phyloP scores from a whole-genome alignment of 2,113 vertebrate genomes.

The Corythaeola cristata region DNA sequence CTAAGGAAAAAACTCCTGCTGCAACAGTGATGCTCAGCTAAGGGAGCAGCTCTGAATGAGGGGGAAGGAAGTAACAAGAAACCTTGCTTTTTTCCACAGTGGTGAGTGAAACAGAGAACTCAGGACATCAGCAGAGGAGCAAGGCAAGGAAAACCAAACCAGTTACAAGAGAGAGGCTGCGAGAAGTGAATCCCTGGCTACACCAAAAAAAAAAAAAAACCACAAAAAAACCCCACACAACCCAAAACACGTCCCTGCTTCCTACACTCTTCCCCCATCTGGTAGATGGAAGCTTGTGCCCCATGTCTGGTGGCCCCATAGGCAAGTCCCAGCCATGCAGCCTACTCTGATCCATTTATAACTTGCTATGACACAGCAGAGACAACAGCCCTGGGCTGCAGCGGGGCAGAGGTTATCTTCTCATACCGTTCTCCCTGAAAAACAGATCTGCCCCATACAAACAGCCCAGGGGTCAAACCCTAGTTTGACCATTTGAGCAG shows the following conservation, averaged over 20 bases:
- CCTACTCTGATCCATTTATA: background rate
- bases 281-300: background rate
- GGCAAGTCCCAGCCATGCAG: background rate
- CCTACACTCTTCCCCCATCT: background rate
- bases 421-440: background rate
- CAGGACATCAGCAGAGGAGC: background rate
- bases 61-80: background rate
- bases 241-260: background rate
- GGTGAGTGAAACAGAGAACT: background rate
- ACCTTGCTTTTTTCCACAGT: background rate
- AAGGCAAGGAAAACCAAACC: background rate
- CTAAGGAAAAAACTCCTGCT: background rate
- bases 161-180: background rate
- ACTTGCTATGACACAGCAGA: background rate
- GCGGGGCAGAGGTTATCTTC: background rate
- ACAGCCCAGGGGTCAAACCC: background rate
- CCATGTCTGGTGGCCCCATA: background rate
- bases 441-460: background rate
- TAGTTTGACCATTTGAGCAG: background rate
- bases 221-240: background rate
- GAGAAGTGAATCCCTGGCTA: background rate
- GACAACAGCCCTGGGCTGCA: background rate
- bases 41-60: background rate
- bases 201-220: background rate
- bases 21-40: background rate